A percentile compares a stretch with the other conserved stretches of the same genome.
Evolutionary conservation across 2,797 vertebrate species (phyloP).

Genomic region (Philypnodon macrostomus): DNA sequence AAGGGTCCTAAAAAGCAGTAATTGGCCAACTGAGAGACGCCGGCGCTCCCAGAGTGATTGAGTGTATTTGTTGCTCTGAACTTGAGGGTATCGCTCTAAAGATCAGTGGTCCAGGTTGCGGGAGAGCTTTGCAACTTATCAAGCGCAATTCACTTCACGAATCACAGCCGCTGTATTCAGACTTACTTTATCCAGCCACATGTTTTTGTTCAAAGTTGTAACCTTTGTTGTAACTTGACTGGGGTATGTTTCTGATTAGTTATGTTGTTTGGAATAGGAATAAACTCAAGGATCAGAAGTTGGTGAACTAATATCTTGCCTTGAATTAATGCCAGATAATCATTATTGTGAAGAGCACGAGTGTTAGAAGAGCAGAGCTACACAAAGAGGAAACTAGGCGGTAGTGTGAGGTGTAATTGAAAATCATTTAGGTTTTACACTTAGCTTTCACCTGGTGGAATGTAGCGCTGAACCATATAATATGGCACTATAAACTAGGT

Average conservation of each 20-base stretch:
- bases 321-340: slow-evolving; percentile 67
- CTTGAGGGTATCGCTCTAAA: slow-evolving; percentile 82
- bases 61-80: slow-evolving; percentile 84
- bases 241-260: slow-evolving; percentile 69
- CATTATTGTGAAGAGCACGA: slow-evolving; percentile 42
- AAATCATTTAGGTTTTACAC: slow-evolving; percentile 9
- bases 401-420: slow-evolving; percentile 29
- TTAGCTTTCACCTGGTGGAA: slow-evolving; percentile 11
- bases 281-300: slow-evolving; percentile 50
- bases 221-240: slow-evolving; percentile 65
- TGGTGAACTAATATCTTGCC: slow-evolving; percentile 61
- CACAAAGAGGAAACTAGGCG: slow-evolving; percentile 15
- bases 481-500: not conserved
- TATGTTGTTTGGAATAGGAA: slow-evolving; percentile 61
- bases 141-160: slow-evolving; percentile 73
- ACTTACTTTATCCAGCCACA: slow-evolving; percentile 65
- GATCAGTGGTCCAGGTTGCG: slow-evolving; percentile 77
- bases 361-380: slow-evolving; percentile 14
- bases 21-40: slow-evolving; percentile 84
- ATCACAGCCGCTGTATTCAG: slow-evolving; percentile 63
- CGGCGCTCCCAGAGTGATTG: slow-evolving; percentile 78
- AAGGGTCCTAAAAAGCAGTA: slow-evolving; percentile 81
- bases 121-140: slow-evolving; percentile 76
- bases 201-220: slow-evolving; percentile 74
- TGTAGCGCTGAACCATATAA: not conserved